phyloP scores from a whole-genome alignment of 1,140 invertebrate species.

The Matsumurasca onukii region DNA sequence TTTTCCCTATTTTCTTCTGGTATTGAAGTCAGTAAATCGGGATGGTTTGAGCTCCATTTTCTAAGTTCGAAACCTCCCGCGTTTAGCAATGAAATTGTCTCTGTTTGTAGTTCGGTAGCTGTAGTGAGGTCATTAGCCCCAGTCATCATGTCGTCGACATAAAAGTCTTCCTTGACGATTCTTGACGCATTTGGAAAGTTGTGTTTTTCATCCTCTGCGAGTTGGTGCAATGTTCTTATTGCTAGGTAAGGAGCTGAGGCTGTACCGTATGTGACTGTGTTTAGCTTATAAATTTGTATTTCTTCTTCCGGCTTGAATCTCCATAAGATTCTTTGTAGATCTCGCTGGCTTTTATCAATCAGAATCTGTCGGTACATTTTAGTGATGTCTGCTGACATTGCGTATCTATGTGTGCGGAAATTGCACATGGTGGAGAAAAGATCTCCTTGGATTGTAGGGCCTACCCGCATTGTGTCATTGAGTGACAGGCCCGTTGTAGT shows the following conservation, averaged over 20 bases:
- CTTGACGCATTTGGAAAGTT: conserved; percentile 9
- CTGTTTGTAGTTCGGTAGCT: conserved; percentile 1
- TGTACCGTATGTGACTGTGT: conserved; percentile 29
- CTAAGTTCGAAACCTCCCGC: conserved; percentile 20
- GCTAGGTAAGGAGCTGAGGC: too few relatives aligned
- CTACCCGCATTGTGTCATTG: conserved; percentile 34
- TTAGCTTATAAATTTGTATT: conserved; percentile 31
- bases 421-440: conserved; percentile 32
- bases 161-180: conserved; percentile 26
- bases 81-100: background rate
- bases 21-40: background rate
- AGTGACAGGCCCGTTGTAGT: conserved; percentile 34
- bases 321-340: conserved; percentile 33
- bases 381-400: conserved; percentile 37
- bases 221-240: conserved; percentile 3
- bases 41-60: conserved; percentile 31
- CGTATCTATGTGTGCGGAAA: conserved; percentile 35
- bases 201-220: conserved; percentile 7
- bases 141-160: conserved; percentile 31
- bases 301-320: conserved; percentile 11
- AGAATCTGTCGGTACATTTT: conserved; percentile 39
- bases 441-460: conserved; percentile 35
- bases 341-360: conserved; percentile 8
- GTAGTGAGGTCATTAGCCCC: conserved; percentile 16
- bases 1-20: background rate